Evolutionary conservation across 1,140 invertebrate species (phyloP).

Genomic region (Dendrolimus kikuchii): DNA sequence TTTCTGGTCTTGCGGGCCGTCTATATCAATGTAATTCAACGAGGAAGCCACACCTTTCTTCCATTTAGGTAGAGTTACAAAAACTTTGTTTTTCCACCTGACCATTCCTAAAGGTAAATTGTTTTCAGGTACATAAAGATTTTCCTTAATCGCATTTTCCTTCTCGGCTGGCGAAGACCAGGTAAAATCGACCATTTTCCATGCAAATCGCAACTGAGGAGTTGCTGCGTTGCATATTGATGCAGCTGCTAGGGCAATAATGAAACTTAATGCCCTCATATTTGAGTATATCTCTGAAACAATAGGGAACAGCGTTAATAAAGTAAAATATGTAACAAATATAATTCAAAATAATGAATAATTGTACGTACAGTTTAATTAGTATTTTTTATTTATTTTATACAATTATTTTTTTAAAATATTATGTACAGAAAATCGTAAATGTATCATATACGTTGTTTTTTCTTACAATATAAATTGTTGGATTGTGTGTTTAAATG

Average conservation of each 20-base stretch:
- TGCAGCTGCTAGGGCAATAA: constrained; percentile 37
- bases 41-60: constrained; percentile 81
- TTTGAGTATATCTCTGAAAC: too few species aligned
- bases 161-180: constrained; percentile 77
- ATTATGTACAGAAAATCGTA: too few species aligned
- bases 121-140: constrained; percentile 78
- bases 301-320: too few species aligned
- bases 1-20: constrained; percentile 74
- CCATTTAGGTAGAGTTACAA: constrained; percentile 85
- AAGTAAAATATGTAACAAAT: too few species aligned
- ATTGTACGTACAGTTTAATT: too few species aligned
- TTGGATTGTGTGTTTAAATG: too few species aligned
- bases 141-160: constrained; percentile 74
- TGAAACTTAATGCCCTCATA: constrained; percentile 8
- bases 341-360: too few species aligned
- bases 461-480: too few species aligned
- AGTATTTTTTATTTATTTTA: too few species aligned
- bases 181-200: constrained; percentile 79
- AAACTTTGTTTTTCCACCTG: constrained; percentile 83
- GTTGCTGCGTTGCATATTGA: constrained; percentile 64
- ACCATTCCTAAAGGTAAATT: constrained; percentile 83
- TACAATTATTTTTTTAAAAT: too few species aligned
- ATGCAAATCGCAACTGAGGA: constrained; percentile 80
- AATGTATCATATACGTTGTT: too few species aligned
- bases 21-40: constrained; percentile 78